Percentiles rank a stretch among this genome's conserved stretches.
These are phyloP conservation scores for Cirrhinus mrigala DNA, from an alignment of 2,797 vertebrate species.

Conservation along the genomic window DNA sequence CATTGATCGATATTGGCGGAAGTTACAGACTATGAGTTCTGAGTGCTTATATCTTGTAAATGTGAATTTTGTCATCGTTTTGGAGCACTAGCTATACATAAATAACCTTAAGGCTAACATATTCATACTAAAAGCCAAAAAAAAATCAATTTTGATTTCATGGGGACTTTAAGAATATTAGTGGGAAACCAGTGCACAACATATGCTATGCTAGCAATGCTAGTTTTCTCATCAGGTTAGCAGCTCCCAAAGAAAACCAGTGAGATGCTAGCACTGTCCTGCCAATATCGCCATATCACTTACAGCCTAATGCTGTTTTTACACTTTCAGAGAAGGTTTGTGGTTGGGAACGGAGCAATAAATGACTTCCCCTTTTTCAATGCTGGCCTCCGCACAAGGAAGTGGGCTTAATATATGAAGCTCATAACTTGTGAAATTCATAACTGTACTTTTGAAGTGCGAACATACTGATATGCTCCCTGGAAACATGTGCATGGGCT, in stretches of 20 bases:
- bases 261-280: neutral
- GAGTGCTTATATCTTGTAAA: too few relatives aligned
- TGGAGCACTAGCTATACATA: too few relatives aligned
- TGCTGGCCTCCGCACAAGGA: constrained; percentile 7
- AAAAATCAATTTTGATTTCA: too few relatives aligned
- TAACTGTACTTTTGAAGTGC: neutral
- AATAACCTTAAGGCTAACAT: too few relatives aligned
- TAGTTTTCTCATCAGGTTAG: neutral
- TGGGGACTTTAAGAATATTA: neutral
- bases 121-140: too few relatives aligned
- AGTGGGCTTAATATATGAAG: constrained; percentile 22
- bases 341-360: constrained; percentile 1
- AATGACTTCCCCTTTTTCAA: constrained; percentile 20
- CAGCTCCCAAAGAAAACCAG: neutral
- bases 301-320: constrained; percentile 1
- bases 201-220: constrained; percentile 3
- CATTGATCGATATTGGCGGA: too few relatives aligned
- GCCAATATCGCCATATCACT: constrained; percentile 3
- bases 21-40: too few relatives aligned
- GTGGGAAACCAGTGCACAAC: neutral
- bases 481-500: neutral
- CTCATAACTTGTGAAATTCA: constrained; percentile 24
- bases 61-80: too few relatives aligned
- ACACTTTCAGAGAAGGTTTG: neutral
- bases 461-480: constrained; percentile 15